Conservation (phyloP, 2,113 vertebrate genomes). For the Madoqua kirkii region DNA sequence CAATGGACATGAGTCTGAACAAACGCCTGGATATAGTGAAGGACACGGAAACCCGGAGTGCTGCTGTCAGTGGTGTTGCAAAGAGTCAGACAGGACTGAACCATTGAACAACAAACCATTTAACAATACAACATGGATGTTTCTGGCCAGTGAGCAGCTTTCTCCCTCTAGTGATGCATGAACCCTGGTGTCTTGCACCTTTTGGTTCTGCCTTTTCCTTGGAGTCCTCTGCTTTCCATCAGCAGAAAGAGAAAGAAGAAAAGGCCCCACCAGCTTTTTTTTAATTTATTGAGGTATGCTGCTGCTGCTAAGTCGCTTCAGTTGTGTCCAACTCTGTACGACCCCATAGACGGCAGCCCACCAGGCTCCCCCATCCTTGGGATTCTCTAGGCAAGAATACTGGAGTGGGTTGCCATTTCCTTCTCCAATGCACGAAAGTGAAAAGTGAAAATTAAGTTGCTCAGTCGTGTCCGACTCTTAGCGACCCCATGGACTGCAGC, state of each 20-base stretch:
- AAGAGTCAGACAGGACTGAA: neutral
- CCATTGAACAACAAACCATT: neutral
- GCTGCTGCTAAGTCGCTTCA: no score
- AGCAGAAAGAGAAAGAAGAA: neutral
- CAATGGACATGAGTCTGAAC: neutral
- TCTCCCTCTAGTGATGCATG: neutral
- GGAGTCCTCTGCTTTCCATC: neutral
- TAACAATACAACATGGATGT: neutral
- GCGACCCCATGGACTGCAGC: no score
- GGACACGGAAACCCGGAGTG: neutral
- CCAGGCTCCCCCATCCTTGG: no score
- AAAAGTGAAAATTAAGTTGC: no score
- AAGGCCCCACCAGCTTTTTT: neutral
- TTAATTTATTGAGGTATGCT: neutral
- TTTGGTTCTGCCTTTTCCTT: neutral
- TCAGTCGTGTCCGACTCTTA: no score
- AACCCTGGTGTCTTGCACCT: neutral
- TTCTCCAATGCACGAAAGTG: no score
- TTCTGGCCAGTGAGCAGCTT: neutral
- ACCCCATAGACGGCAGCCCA: no score
- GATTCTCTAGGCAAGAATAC: no score
- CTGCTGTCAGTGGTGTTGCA: neutral
- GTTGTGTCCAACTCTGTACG: no score
- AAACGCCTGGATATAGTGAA: neutral
- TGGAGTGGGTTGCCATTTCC: no score